Conservation (phyloP, 2,888 invertebrate genomes). For the Lepetodrilus schrolli region DNA sequence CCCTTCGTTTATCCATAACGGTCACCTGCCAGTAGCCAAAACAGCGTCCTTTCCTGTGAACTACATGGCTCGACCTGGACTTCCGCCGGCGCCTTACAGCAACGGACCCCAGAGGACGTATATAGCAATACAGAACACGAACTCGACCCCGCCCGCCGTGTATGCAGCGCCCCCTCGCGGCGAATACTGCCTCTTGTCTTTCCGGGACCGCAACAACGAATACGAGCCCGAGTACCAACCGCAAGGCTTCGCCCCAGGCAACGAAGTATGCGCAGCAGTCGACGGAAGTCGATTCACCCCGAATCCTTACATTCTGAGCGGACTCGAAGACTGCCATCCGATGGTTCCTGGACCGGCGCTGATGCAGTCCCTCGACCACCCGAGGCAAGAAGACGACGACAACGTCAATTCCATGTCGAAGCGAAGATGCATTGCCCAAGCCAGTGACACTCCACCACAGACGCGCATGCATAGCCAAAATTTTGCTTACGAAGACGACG, state of each 20-base stretch:
- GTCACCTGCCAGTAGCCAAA: background rate
- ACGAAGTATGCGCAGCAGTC: background rate
- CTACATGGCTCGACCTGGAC: background rate
- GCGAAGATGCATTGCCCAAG: background rate
- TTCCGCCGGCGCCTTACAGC: background rate
- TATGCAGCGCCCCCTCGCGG: background rate
- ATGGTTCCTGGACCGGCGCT: slow-evolving; percentile 24
- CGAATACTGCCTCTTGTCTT: background rate
- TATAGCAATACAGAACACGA: background rate
- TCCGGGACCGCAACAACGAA: background rate
- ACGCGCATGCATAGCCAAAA: background rate
- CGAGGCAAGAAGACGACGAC: background rate
- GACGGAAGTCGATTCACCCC: background rate
- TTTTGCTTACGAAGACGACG: background rate
- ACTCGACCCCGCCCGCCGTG: background rate
- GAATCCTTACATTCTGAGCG: background rate
- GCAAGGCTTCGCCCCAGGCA: background rate
- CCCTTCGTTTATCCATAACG: background rate
- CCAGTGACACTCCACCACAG: background rate
- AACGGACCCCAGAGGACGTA: background rate
- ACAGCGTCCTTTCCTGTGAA: background rate
- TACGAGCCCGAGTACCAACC: slow-evolving; percentile 5
- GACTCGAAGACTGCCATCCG: background rate
- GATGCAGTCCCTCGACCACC: slow-evolving; percentile 26
- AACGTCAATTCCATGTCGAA: background rate